Base-by-base conservation (phyloP, 2,797 vertebrate genomes). In the Pempheris klunzingeri region DNA sequence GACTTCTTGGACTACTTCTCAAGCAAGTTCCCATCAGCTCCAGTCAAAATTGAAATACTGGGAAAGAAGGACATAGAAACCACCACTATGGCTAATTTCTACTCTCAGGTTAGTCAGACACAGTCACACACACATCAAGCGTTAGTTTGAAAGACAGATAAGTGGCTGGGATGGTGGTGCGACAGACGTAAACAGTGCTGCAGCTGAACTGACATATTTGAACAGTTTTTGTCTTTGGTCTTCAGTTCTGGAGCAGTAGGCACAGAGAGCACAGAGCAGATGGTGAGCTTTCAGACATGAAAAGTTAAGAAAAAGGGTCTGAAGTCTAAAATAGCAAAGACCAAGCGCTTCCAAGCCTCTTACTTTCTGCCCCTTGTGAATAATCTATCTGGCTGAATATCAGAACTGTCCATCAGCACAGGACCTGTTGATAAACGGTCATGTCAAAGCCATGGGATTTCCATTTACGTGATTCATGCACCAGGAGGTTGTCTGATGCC, bases 11-110 rank as follows among this genome's bases (percentile, higher is more conserved):
- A 99, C 78, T 99, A 99, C 93, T 99, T 99, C 95, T 98, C 98
- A 0, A 93, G 94, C 90, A 98, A 97, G 91, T 99, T 99, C 94
- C 97, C 98, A 74, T 96, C 95, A 71, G 97, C 97, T 20, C 97
- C 97, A 22, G 98, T 99, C 90, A 99, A 99, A 96, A 98, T 99
- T 96, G 98, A 99, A 94, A 97, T 99, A 91, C 93, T 99, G 70
- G 98, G 96, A 89, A 99, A 99, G 95, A 99, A 99, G 94, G 98
- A 99, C 92, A 99, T 99, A 89, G 98, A 99, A 94, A 99, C 98
- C 68, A 99, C 98, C 44, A 99, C 97, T 71, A 99, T 99, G 97
- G 94, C 95, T 82, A 98, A 97, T 95, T 99, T 98, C 96, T 97
- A 98, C 91, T 92, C 97, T 96, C 98, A 99, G 98, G 98, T 99